Evolutionary conservation across 2,888 invertebrate species (phyloP).

Genomic region (Trachelus tabidus): DNA sequence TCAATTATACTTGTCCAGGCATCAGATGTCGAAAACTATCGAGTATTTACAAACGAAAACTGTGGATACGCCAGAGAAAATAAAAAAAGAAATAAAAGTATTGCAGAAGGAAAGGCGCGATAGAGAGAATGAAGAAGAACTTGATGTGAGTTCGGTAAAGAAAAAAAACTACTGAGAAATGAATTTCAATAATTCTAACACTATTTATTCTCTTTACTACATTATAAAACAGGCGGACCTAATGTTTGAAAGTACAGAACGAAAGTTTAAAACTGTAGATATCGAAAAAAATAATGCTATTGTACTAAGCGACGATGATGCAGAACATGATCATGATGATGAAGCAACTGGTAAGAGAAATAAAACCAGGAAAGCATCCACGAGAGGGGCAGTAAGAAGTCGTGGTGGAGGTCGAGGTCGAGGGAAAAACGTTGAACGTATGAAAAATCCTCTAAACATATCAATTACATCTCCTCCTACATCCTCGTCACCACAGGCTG

Average conservation of each 20-base stretch:
- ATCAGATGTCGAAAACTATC: slow-evolving; percentile 69
- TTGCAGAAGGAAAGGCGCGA: slow-evolving; percentile 62
- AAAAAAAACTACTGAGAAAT: not conserved
- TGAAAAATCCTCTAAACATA: not conserved
- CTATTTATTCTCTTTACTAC: not conserved
- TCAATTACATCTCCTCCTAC: not conserved
- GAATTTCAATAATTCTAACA: not conserved
- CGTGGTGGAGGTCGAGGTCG: slow-evolving; percentile 9
- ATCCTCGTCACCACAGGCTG: not conserved
- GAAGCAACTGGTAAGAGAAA: not conserved
- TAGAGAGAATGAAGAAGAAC: slow-evolving; percentile 37
- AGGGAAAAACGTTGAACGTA: slow-evolving; percentile 10
- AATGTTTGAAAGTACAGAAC: not conserved
- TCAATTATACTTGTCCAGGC: slow-evolving; percentile 46
- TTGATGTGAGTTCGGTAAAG: not conserved
- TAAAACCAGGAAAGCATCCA: not conserved
- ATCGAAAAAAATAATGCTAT: not conserved
- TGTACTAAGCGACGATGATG: not conserved
- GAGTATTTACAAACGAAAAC: slow-evolving; percentile 68
- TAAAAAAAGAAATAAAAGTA: slow-evolving; percentile 61
- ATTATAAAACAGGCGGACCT: not conserved
- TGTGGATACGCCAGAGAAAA: slow-evolving; percentile 65
- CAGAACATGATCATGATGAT: not conserved
- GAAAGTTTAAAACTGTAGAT: not conserved
- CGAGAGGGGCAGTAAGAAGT: not conserved